Evolutionary conservation across 2,113 vertebrate species (phyloP), one percentile per base, ranked within the genome.

Genomic region (chimpanzee (Pan troglodytes)): DNA sequence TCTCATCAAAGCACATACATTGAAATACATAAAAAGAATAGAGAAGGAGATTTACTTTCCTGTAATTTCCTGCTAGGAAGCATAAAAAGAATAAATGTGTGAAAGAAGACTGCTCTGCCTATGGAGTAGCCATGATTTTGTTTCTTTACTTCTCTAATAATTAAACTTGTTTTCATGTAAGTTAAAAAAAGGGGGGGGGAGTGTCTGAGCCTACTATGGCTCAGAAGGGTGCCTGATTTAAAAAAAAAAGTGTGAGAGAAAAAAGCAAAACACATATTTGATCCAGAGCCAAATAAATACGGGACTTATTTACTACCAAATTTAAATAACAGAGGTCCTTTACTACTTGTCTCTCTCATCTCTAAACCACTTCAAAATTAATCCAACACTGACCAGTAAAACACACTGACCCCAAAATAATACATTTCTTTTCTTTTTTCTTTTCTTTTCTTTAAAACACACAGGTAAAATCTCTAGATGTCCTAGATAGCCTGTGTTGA

Each of bases 261-360:
- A 59, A 96, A 92, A 50, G 20, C 9, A 88, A 88, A 94, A 88
- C 10, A 90, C 95, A 75, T 6, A 89, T 76, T 38, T 94, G 83
- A 89, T 38, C 8, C 38, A 50, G 30, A 86, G 10, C 38, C 90
- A 96, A 86, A 87, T 85, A 95, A 96, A 94, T 75, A 83, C 17
- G 68, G 32, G 27, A 84, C 10, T 91, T 94, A 95, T 85, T 93
- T 70, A 92, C 57, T 80, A 68, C 6, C 83, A 23, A 23, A 20
- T 91, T 88, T 93, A 93, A 96, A 95, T 84, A 88, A 96, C 88
- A 18, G 32, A 78, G n/a, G 8, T 8, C 48, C 78, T 94, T 93
- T 88, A 96, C 86, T 93, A 82, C 10, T 95, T 78, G 93, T 52
- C 30, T 96, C 22, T 30, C 67, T 85, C 7, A 94, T 70, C 16